These are phyloP conservation scores for Astyanax mexicanus DNA, from an alignment of 2,797 vertebrate species.

Conservation along the genomic window DNA sequence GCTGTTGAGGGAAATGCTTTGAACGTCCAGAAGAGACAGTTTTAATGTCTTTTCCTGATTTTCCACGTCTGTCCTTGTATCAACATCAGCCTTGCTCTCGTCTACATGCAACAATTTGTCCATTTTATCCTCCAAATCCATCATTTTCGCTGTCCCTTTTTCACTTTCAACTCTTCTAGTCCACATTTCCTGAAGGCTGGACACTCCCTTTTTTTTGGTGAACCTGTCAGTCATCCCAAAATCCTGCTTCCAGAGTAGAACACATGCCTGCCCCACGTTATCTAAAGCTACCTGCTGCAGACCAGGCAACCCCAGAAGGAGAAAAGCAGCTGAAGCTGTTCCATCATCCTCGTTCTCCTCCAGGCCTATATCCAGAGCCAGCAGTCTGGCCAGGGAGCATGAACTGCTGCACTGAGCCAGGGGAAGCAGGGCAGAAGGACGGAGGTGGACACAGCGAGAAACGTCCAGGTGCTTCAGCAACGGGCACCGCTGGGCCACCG, in stretches of 20 bases:
- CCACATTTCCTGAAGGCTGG: slow-evolving; percentile 72
- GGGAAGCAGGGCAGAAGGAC: slow-evolving; percentile 71
- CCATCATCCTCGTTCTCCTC: slow-evolving; percentile 27
- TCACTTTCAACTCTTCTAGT: slow-evolving; percentile 25
- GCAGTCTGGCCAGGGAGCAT: slow-evolving; percentile 69
- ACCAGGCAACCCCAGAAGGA: slow-evolving; percentile 79
- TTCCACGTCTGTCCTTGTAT: neutral
- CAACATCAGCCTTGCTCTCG: slow-evolving; percentile 21
- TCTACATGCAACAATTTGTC: slow-evolving; percentile 40
- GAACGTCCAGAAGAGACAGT: slow-evolving; percentile 67
- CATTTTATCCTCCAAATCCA: slow-evolving; percentile 17
- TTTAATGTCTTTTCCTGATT: slow-evolving; percentile 35
- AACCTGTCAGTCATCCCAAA: slow-evolving; percentile 55
- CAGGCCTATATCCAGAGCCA: slow-evolving; percentile 75
- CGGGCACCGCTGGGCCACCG: slow-evolving; percentile 70
- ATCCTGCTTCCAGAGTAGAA: slow-evolving; percentile 62
- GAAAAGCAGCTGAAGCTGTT: slow-evolving; percentile 66
- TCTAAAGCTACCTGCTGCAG: slow-evolving; percentile 76
- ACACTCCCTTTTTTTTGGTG: slow-evolving; percentile 66
- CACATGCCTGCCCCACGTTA: slow-evolving; percentile 68
- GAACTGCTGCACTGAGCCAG: slow-evolving; percentile 60
- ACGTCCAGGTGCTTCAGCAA: slow-evolving; percentile 81
- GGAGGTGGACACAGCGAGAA: slow-evolving; percentile 77
- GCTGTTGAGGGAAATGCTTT: slow-evolving; percentile 68
- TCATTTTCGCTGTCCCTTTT: neutral